phyloP scores from a whole-genome alignment of 2,113 vertebrate genomes.

The Sorex araneus region DNA sequence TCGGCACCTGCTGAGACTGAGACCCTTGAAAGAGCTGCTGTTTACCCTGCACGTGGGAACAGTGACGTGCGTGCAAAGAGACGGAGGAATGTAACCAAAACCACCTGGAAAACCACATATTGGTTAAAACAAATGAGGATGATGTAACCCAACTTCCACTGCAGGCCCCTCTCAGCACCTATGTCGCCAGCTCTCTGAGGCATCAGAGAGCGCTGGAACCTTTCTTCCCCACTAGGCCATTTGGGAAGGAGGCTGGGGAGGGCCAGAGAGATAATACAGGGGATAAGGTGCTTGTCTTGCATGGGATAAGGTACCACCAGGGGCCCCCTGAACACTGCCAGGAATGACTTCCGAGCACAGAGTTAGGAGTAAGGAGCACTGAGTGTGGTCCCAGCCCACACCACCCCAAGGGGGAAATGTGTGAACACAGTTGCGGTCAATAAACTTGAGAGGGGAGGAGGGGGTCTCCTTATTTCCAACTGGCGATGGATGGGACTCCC shows the following conservation, averaged over 20 bases:
- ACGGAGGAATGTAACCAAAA: not conserved
- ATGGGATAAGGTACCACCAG: no score
- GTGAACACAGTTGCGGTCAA: not conserved
- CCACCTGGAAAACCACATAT: not conserved
- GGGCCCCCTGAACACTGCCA: no score
- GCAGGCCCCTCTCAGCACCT: not conserved
- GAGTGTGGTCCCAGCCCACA: no score
- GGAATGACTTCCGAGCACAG: no score
- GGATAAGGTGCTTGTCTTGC: not conserved
- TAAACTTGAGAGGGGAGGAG: not conserved
- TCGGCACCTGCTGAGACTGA: not conserved
- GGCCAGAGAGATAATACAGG: not conserved
- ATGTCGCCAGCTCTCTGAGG: not conserved
- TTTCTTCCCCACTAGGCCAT: not conserved
- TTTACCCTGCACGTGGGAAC: not conserved
- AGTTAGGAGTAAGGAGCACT: no score
- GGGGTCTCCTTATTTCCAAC: not conserved
- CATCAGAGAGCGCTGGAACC: not conserved
- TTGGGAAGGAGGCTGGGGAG: not conserved
- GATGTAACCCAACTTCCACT: not conserved
- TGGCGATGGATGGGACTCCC: not conserved
- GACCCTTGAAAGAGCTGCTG: not conserved
- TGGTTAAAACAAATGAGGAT: not conserved
- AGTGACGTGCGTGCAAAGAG: not conserved
- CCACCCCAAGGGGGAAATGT: not conserved